Evolutionary conservation across 2,888 invertebrate species (phyloP).

Genomic region (Cerceris ruficornis): DNA sequence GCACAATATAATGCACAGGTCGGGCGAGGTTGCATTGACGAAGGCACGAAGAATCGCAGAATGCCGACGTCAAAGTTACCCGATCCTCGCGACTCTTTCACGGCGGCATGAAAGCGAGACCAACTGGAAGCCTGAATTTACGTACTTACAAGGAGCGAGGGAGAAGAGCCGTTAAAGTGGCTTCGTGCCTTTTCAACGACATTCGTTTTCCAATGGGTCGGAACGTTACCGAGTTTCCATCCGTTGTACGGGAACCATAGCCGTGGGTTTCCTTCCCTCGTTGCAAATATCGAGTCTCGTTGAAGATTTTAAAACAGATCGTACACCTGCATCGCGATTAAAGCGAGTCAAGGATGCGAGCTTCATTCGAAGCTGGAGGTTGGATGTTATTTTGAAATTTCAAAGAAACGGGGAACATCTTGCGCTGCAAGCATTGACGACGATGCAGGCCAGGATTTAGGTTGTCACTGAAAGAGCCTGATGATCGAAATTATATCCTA

Average conservation of each 20-base stretch:
- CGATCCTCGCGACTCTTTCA: not conserved
- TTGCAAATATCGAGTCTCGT: not conserved
- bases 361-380: no score
- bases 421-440: no score
- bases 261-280: not conserved
- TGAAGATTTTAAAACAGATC: not conserved
- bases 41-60: not conserved
- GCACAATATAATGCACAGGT: no score
- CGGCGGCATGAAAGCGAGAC: constrained; percentile 1
- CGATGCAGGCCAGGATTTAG: no score
- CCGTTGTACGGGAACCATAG: not conserved
- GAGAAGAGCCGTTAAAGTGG: not conserved
- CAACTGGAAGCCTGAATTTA: not conserved
- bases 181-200: not conserved
- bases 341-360: no score
- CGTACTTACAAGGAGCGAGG: not conserved
- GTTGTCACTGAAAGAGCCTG: no score
- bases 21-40: not conserved
- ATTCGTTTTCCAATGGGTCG: not conserved
- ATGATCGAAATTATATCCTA: no score
- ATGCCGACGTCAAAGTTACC: constrained; percentile 3
- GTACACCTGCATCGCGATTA: not conserved
- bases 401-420: no score
- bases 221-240: not conserved
- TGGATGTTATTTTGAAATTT: no score